Base-by-base conservation (phyloP, 2,888 invertebrate species). In the Heliothis peltigera region DNA sequence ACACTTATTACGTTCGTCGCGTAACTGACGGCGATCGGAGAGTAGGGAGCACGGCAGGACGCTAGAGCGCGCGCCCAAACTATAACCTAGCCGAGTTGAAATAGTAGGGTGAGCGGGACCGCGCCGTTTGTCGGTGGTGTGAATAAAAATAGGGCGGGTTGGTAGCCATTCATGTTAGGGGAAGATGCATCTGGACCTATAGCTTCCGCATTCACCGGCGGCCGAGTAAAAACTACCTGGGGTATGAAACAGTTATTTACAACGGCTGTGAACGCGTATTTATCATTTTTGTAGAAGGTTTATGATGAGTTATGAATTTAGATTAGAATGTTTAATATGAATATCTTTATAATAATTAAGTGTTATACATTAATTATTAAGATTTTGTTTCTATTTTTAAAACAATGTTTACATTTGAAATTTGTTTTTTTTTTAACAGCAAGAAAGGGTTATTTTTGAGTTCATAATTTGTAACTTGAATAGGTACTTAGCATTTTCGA, bases 51-150 rank as follows among this genome's bases (percentile, higher is more conserved):
- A 78, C 81, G 80, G 79, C 89, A 83, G 89, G 89, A 88, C 89
- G 89, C 89, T 86, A 87, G 86, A 86, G 86, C 87, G 90, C 86
- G 89, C 90, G 89, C 88, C 88, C 85, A 89, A 92, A 91, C 91
- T 93, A 92, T 93, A 93, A 92, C 90, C 92, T 92, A 91, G 90
- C 91, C 84, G 82, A 91, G 75, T 90, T 91, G 80, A 83, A 89
- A 87, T 90, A 89, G 90, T 87, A 88, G 92, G 92, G 92, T 88
- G 84, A 82, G 75, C 84, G 82, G 86, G 85, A 83, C 82, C 79
- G 69, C 66, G 69, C 68, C 76, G 75, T 75, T 75, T 77, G 84
- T 84, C 86, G 80, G 81, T 84, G 86, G 85, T 87, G 87, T 80
- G 82, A 75, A 85, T 80, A 84, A 79, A 79, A 87, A 81, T 81